These are phyloP conservation scores for Dryobotodes eremita DNA, from an alignment of 2,888 invertebrate species.

Conservation along the genomic window DNA sequence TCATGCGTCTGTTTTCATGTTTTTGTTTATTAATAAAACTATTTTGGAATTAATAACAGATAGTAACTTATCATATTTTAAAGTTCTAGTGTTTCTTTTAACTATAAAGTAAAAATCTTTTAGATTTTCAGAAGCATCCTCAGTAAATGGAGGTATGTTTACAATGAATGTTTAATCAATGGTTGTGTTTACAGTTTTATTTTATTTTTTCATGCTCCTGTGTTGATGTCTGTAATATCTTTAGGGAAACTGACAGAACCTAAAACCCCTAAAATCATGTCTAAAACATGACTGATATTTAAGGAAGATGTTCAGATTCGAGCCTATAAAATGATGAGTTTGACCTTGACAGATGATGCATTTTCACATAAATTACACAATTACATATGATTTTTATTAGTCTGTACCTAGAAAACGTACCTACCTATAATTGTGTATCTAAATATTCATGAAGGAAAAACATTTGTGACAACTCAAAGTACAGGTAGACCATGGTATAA, in stretches of 20 bases:
- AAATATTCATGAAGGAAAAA: neutral
- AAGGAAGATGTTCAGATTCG: neutral
- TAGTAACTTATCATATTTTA: neutral
- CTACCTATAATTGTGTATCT: neutral
- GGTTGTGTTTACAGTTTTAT: constrained; percentile 7
- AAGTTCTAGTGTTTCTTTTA: neutral
- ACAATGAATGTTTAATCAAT: constrained; percentile 2
- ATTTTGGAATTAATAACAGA: neutral
- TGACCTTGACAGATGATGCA: neutral
- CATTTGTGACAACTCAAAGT: neutral
- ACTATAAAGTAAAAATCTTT: too few species aligned
- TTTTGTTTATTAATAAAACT: constrained; percentile 24
- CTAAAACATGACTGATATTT: neutral
- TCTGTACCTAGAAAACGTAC: neutral
- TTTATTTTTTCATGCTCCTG: neutral
- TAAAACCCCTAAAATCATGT: neutral
- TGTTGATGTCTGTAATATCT: neutral
- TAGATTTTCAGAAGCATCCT: constrained; percentile 3
- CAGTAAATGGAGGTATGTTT: neutral
- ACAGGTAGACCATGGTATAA: too few species aligned
- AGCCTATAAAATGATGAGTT: neutral
- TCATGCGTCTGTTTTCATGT: constrained; percentile 37
- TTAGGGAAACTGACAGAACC: too few species aligned
- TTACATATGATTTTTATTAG: neutral
- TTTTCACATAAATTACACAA: neutral